Conservation (phyloP, 2,797 vertebrate genomes). For the Trachops cirrhosus region DNA sequence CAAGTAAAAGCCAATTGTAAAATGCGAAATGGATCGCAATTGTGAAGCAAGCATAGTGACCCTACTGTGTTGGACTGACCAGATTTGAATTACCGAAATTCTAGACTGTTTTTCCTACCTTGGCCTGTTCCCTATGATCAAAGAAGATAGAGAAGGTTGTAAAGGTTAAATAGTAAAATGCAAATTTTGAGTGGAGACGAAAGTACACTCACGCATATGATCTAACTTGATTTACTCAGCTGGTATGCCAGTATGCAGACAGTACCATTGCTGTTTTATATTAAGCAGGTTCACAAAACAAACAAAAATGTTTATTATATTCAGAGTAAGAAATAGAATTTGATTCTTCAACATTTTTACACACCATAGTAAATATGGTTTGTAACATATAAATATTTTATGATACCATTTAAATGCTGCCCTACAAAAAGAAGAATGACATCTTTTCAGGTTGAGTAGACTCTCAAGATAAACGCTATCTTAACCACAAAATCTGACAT, state of each 20-base stretch:
- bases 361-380: background rate
- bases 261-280: background rate
- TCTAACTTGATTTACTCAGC: background rate
- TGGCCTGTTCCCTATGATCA: background rate
- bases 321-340: background rate
- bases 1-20: background rate
- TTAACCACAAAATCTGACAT: background rate
- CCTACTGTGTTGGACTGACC: background rate
- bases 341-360: background rate
- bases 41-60: background rate
- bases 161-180: conserved; percentile 4
- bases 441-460: background rate
- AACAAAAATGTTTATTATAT: background rate
- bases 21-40: background rate
- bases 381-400: background rate
- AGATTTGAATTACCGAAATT: background rate
- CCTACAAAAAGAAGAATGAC: background rate
- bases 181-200: background rate
- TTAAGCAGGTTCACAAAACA: background rate
- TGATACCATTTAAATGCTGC: background rate
- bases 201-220: background rate
- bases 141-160: background rate
- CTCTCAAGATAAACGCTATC: background rate
- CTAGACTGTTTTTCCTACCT: background rate
- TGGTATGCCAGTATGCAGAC: too few relatives aligned